Conservation (phyloP, 1,140 invertebrate species). For the Sesamia nonagrioides region DNA sequence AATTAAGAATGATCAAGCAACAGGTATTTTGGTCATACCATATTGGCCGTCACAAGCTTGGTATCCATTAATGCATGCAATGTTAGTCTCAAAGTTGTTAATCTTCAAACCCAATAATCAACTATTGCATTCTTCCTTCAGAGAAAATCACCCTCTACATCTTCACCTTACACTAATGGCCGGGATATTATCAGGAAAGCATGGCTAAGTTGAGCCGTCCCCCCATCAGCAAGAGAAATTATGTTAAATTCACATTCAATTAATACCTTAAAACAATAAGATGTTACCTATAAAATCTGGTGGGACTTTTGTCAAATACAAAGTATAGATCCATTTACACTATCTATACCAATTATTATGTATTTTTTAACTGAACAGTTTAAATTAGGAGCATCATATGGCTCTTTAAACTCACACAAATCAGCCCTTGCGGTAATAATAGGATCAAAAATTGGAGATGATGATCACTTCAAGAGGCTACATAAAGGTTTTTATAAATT, state of each 20-base stretch:
- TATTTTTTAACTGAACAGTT: background rate
- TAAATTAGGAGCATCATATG: background rate
- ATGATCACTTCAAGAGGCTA: background rate
- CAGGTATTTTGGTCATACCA: too few species aligned
- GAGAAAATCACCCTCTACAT: background rate
- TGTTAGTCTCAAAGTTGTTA: too few species aligned
- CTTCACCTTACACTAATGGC: background rate
- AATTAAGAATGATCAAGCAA: constrained; percentile 43
- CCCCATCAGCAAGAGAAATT: background rate
- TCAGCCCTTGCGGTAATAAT: background rate
- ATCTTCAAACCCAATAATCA: too few species aligned
- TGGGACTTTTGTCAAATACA: background rate
- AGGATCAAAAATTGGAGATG: background rate
- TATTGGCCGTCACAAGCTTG: too few species aligned
- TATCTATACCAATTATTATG: background rate
- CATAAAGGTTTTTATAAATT: background rate
- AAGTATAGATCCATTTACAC: background rate
- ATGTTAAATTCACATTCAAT: background rate
- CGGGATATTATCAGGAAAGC: background rate
- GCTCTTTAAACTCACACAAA: background rate
- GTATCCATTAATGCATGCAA: too few species aligned
- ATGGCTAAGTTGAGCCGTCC: background rate
- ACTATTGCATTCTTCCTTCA: too few species aligned
- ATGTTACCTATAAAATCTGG: background rate
- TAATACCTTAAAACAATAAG: background rate